A percentile compares a stretch with the other conserved stretches of the same genome.
Evolutionary conservation across 2,888 invertebrate species (phyloP).

Genomic region (Argyresthia albistria): DNA sequence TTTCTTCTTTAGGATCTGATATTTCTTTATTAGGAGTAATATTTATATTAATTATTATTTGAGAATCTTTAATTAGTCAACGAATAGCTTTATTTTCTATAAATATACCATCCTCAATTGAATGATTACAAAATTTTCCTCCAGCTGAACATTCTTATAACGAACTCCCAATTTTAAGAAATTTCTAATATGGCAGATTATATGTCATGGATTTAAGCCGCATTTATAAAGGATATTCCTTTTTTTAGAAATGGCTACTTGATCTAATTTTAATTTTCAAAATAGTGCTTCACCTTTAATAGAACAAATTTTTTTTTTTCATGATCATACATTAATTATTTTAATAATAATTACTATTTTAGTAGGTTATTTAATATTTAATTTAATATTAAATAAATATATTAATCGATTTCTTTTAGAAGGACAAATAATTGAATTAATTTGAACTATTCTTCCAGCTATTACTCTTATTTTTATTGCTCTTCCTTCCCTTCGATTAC

Average conservation of each 20-base stretch:
- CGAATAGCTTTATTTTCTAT: conserved; percentile 60
- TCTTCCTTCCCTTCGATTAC: conserved; percentile 71
- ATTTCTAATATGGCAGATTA: conserved; percentile 75
- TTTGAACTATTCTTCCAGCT: conserved; percentile 76
- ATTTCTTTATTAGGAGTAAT: conserved; percentile 73
- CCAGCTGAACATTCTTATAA: conserved; percentile 74
- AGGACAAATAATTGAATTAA: conserved; percentile 75
- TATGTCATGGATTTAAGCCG: conserved; percentile 76
- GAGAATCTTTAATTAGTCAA: conserved; percentile 71
- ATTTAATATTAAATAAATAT: conserved; percentile 69
- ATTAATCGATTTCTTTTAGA: conserved; percentile 71
- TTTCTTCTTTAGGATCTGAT: conserved; percentile 78
- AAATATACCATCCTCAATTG: conserved; percentile 71
- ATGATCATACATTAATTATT: conserved; percentile 75
- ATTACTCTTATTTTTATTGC: conserved; percentile 76
- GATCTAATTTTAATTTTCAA: conserved; percentile 72
- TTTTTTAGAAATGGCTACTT: conserved; percentile 76
- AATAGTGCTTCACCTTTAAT: conserved; percentile 75
- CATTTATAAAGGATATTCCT: conserved; percentile 75
- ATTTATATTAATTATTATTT: conserved; percentile 74
- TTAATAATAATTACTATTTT: conserved; percentile 74
- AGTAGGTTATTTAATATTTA: conserved; percentile 71
- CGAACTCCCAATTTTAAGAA: conserved; percentile 71
- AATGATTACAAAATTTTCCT: conserved; percentile 73
- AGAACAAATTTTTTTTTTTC: conserved; percentile 77